Evolutionary conservation across 2,797 vertebrate genomes (phyloP).

Genomic region (Falco concolor): DNA sequence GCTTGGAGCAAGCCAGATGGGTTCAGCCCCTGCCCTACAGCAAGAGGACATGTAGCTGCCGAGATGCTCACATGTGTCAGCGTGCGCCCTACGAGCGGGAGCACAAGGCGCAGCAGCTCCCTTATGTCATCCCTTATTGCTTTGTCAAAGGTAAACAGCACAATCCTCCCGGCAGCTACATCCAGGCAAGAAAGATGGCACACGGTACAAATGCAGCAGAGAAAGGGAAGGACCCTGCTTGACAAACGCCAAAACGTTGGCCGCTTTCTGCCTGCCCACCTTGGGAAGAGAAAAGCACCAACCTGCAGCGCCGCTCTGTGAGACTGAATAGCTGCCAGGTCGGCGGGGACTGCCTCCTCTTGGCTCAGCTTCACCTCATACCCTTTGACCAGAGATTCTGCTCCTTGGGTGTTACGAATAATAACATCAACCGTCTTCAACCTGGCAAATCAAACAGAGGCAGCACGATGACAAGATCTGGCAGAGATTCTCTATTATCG

Average conservation of each 20-base stretch:
- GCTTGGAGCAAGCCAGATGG: neutral
- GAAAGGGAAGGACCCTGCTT: neutral
- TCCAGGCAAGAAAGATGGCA: rapidly evolving
- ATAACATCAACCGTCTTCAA: conserved; percentile 89
- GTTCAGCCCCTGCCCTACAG: neutral
- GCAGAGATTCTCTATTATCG: neutral
- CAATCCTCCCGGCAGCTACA: rapidly evolving
- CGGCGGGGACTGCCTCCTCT: conserved; percentile 88
- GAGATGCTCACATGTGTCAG: neutral
- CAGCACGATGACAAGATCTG: rapidly evolving
- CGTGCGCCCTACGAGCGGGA: neutral
- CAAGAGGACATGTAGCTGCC: neutral
- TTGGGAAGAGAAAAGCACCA: neutral
- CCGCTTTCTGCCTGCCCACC: neutral
- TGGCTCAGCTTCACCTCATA: conserved; percentile 90
- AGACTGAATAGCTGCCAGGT: conserved; percentile 80
- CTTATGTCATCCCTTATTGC: too few relatives aligned
- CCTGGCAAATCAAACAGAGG: conserved; percentile 66
- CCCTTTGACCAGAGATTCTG: conserved; percentile 86
- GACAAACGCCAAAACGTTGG: rapidly evolving
- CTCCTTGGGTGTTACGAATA: conserved; percentile 82
- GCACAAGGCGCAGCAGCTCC: neutral
- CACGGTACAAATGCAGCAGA: neutral
- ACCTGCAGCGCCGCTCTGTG: conserved; percentile 81
- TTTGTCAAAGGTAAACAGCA: neutral